Conservation (phyloP, 2,113 vertebrate species). For the Bubo blakistoni region DNA sequence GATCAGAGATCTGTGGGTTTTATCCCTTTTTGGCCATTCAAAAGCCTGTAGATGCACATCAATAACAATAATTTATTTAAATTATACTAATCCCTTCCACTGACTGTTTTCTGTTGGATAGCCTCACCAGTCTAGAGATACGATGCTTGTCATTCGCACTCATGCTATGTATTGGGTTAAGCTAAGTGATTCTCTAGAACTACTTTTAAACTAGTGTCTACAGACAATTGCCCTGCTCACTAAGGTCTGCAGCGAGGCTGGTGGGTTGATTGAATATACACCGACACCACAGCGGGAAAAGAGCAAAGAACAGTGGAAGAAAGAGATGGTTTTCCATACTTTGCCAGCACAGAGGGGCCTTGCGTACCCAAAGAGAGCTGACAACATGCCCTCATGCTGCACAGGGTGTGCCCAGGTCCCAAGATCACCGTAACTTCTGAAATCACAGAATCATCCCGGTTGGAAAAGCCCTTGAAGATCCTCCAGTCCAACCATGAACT, state of each 20-base stretch:
- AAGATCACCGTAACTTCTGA: not conserved
- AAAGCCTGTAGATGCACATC: not conserved
- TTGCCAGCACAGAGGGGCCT: not conserved
- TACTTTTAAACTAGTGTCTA: not conserved
- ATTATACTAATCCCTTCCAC: not conserved
- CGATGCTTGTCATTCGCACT: not conserved
- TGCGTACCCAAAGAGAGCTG: not conserved
- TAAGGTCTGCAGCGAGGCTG: not conserved
- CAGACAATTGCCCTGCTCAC: not conserved
- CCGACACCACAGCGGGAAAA: not conserved
- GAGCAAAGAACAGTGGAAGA: not conserved
- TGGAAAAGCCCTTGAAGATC: no score
- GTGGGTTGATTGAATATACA: not conserved
- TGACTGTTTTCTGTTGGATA: not conserved
- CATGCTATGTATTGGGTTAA: not conserved
- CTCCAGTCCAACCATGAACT: no score
- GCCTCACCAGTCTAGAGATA: not conserved
- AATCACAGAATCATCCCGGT: no score
- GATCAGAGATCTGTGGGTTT: not conserved
- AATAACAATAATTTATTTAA: not conserved
- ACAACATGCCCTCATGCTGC: fast-evolving
- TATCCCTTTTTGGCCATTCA: not conserved
- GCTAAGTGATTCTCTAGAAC: not conserved
- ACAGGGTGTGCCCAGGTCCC: fast-evolving
- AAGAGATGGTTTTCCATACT: not conserved